These are phyloP conservation scores for Lycorma delicatula DNA, from an alignment of 1,140 invertebrate species.

Conservation along the genomic window DNA sequence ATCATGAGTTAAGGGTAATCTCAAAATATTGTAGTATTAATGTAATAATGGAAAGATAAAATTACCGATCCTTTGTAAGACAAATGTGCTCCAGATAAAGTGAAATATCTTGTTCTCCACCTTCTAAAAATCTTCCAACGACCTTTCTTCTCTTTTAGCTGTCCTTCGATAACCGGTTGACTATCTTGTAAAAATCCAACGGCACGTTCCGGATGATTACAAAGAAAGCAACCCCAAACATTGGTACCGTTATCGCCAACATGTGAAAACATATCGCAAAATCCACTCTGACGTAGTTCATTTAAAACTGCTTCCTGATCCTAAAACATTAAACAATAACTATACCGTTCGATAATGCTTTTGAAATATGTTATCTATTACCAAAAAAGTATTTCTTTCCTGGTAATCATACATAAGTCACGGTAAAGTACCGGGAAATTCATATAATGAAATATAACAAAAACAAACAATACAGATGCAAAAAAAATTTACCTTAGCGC, in stretches of 20 bases:
- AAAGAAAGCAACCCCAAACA: conserved; percentile 79
- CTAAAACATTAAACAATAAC: conserved; percentile 39
- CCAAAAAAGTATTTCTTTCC: no score
- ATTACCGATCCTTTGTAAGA: conserved; percentile 78
- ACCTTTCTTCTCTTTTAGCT: conserved; percentile 91
- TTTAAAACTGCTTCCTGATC: conserved; percentile 77
- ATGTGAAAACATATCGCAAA: conserved; percentile 87
- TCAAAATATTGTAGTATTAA: no score
- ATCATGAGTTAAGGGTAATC: not conserved
- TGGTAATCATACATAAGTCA: conserved; percentile 54
- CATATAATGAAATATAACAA: not conserved
- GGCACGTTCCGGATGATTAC: conserved; percentile 83
- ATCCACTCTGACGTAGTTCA: conserved; percentile 76
- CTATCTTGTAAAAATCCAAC: conserved; percentile 66
- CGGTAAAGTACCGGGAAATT: not conserved
- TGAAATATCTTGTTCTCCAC: conserved; percentile 90
- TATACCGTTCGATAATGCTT: no score
- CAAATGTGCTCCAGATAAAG: conserved; percentile 80
- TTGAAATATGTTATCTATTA: no score
- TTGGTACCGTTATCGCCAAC: conserved; percentile 46
- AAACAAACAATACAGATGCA: conserved; percentile 3
- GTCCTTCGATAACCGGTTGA: conserved; percentile 76
- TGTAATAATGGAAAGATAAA: conserved; percentile 26
- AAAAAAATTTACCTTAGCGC: conserved; percentile 53
- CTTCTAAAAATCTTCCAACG: conserved; percentile 81